These are phyloP conservation scores for Pararge aegeria DNA, from an alignment of 1,140 invertebrate genomes.

Conservation along the genomic window DNA sequence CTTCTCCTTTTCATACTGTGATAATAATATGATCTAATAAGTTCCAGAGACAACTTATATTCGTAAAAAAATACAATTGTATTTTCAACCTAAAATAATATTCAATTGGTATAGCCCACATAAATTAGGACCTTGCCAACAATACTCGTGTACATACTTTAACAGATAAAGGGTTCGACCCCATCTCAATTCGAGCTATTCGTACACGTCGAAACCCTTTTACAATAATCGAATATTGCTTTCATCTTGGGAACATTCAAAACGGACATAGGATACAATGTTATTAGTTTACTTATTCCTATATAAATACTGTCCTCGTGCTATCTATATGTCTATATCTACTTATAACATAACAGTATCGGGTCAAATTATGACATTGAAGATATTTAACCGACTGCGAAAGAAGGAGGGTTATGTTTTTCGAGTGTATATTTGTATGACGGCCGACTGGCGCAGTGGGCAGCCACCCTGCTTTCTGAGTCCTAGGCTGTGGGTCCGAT, in stretches of 20 bases:
- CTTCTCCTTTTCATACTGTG: no score
- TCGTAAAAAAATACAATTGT: not conserved
- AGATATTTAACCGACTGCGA: no score
- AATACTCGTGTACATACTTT: constrained; percentile 43
- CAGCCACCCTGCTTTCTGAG: no score
- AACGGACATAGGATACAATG: constrained; percentile 51
- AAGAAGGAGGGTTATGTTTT: no score
- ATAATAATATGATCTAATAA: no score
- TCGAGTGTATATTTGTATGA: no score
- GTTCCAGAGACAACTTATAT: not conserved
- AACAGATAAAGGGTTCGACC: constrained; percentile 51
- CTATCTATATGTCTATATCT: no score
- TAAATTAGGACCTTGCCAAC: constrained; percentile 22
- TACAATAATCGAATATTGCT: constrained; percentile 68
- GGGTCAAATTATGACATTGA: no score
- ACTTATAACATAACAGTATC: no score
- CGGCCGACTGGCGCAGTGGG: no score
- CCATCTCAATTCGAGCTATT: constrained; percentile 59
- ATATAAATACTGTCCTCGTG: not conserved
- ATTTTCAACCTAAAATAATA: not conserved
- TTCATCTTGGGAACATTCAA: constrained; percentile 56
- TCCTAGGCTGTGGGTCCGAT: no score
- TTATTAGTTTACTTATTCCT: constrained; percentile 39
- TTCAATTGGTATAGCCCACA: not conserved
- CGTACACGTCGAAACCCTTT: constrained; percentile 64